phyloP scores from a whole-genome alignment of 2,888 invertebrate species.

The Acleris literana region DNA sequence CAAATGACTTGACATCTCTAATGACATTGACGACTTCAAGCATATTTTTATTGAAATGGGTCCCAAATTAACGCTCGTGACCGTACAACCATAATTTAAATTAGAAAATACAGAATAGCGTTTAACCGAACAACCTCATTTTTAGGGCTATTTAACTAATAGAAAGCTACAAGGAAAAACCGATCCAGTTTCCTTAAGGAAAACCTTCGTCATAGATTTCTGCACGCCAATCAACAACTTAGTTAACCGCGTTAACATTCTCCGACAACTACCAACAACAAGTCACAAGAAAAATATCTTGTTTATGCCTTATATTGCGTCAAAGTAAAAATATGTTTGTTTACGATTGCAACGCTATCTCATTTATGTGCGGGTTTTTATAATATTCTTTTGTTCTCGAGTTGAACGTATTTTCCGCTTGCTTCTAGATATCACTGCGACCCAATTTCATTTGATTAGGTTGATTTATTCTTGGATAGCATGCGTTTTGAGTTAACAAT shows the following conservation, averaged over 20 bases:
- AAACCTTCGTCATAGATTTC: conserved; percentile 3
- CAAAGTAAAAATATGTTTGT: conserved; percentile 10
- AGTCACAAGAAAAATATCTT: conserved; percentile 15
- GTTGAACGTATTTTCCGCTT: not conserved
- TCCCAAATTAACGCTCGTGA: too few species aligned
- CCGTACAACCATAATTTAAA: too few species aligned
- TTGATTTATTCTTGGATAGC: not conserved
- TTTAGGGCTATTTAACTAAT: not conserved
- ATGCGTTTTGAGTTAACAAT: not conserved
- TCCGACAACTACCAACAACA: not conserved
- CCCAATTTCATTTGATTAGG: conserved; percentile 12
- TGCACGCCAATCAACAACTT: conserved; percentile 2
- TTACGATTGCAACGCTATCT: conserved; percentile 16
- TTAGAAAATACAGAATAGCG: too few species aligned
- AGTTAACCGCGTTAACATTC: too few species aligned
- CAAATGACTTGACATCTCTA: too few species aligned
- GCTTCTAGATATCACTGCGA: conserved; percentile 8
- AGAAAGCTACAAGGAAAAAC: conserved; percentile 16
- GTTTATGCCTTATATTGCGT: conserved; percentile 6
- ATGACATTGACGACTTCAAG: too few species aligned
- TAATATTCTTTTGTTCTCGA: conserved; percentile 6
- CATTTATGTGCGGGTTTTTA: conserved; percentile 14
- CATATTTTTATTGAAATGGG: too few species aligned
- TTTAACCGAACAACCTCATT: too few species aligned
- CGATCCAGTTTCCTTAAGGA: conserved; percentile 5